These are phyloP conservation scores for Leptopilina drosophilae DNA, from an alignment of 2,888 invertebrate species.

Conservation along the genomic window DNA sequence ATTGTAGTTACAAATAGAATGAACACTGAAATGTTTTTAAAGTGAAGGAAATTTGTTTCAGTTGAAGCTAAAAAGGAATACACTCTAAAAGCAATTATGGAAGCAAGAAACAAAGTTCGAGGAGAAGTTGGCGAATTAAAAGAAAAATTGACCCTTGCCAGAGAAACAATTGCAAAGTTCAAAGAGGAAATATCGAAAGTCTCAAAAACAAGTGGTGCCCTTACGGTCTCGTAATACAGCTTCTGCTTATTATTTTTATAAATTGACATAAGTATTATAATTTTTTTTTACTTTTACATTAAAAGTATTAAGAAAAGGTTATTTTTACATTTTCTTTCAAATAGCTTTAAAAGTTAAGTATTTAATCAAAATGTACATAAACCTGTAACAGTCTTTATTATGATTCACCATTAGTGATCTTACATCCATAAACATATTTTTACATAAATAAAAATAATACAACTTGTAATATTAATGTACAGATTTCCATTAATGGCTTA, in stretches of 20 bases:
- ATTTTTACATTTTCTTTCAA: constrained; percentile 32
- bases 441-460: constrained; percentile 74
- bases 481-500: constrained; percentile 71
- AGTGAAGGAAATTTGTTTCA: constrained; percentile 71
- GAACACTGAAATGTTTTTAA: not conserved
- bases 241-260: not conserved
- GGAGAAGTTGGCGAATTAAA: constrained; percentile 90
- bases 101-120: constrained; percentile 89
- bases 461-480: constrained; percentile 69
- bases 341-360: constrained; percentile 14
- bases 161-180: constrained; percentile 90
- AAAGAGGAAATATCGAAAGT: constrained; percentile 85
- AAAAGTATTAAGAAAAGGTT: constrained; percentile 20
- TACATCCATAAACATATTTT: constrained; percentile 67
- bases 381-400: constrained; percentile 74
- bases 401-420: constrained; percentile 67
- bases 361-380: constrained; percentile 45
- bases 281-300: constrained; percentile 35
- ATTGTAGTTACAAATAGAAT: constrained; percentile 14
- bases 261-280: not conserved
- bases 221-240: constrained; percentile 60
- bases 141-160: constrained; percentile 89
- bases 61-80: constrained; percentile 94
- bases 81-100: constrained; percentile 86
- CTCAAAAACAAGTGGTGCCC: constrained; percentile 68